Base-by-base conservation (phyloP, 2,113 vertebrate species). In the Leptodactylus fuscus region DNA sequence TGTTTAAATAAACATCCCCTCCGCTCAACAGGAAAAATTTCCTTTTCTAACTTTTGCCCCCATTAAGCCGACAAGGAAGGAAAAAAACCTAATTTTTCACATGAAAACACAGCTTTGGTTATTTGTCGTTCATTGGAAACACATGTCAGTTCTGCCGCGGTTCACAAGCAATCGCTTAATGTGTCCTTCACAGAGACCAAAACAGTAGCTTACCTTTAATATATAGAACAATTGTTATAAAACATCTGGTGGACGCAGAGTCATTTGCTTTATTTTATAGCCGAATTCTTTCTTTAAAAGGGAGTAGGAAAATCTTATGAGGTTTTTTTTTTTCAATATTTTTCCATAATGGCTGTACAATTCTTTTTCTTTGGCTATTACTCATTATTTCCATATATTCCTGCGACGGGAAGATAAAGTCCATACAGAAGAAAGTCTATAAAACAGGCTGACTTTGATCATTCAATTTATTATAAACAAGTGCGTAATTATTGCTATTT, bases 201-300 rank as follows among this genome's bases (percentile, higher is more conserved):
- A 93, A 91, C 92, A 92, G 93, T 94, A 94, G 92, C 91, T 90
- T 89, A 87, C 86, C 87, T 87, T 91, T 89, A 91, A 92, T 92
- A 88, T 92, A 88, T 77, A 83, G 86, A 90, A 88, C 90, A 87
- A 90, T 91, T 91, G 90, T 91, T 94, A 87, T 82, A 89, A 91
- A 93, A 93, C 92, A 94, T 94, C 94, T 94, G 94, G 90, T 90
- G 55, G 36, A 80, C 32, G 69, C 89, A 85, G 87, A 88, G 84
- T 86, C 91, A 89, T 87, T 91, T 93, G 90, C 90, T 92, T 78
- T 81, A 60, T 36, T 93, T 94, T 94, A 92, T 91, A 89, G 93
- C 89, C 74, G 91, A 89, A 91, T 93, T 91, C 87, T 90, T 93
- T 90, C 90, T 92, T 92, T 92, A 93, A 94, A 90, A 74, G 87